phyloP scores from a whole-genome alignment of 2,888 invertebrate genomes.

The Epistrophe eligans region DNA sequence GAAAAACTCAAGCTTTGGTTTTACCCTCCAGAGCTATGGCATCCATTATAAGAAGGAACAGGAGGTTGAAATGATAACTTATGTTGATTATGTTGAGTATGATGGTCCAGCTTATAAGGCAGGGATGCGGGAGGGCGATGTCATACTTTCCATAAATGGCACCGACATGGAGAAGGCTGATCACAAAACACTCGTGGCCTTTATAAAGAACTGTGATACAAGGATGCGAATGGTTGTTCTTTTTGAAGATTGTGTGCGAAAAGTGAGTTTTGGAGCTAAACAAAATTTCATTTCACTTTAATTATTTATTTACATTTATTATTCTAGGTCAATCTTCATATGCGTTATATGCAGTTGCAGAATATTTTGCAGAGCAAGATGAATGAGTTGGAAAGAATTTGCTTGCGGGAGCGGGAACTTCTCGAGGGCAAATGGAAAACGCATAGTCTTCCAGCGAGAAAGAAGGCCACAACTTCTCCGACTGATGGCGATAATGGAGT shows the following conservation, averaged over 20 bases:
- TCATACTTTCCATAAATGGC: slow-evolving; percentile 98
- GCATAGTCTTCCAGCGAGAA: slow-evolving; percentile 93
- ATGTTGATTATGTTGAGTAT: slow-evolving; percentile 97
- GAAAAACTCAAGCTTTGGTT: slow-evolving; percentile 95
- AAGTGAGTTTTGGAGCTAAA: slow-evolving; percentile 85
- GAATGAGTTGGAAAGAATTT: slow-evolving; percentile 92
- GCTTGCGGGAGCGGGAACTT: slow-evolving; percentile 92
- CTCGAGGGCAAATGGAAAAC: slow-evolving; percentile 95
- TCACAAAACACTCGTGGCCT: slow-evolving; percentile 95
- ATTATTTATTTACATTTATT: background rate
- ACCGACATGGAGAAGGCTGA: slow-evolving; percentile 97
- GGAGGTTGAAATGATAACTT: slow-evolving; percentile 98
- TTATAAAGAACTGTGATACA: slow-evolving; percentile 94
- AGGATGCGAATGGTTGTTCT: slow-evolving; percentile 98
- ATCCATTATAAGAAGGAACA: slow-evolving; percentile 97
- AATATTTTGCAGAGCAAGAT: slow-evolving; percentile 92
- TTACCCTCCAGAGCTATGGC: slow-evolving; percentile 98
- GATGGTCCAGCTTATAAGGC: slow-evolving; percentile 96
- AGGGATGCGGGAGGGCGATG: slow-evolving; percentile 98
- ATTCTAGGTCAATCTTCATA: slow-evolving; percentile 90
- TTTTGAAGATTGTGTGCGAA: slow-evolving; percentile 97
- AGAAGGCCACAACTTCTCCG: slow-evolving; percentile 88
- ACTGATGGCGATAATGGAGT: slow-evolving; percentile 83
- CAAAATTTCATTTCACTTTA: background rate
- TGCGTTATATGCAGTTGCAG: slow-evolving; percentile 95